Evolutionary conservation across 2,797 vertebrate genomes (phyloP).

Genomic region (Acipenser transmontanus): DNA sequence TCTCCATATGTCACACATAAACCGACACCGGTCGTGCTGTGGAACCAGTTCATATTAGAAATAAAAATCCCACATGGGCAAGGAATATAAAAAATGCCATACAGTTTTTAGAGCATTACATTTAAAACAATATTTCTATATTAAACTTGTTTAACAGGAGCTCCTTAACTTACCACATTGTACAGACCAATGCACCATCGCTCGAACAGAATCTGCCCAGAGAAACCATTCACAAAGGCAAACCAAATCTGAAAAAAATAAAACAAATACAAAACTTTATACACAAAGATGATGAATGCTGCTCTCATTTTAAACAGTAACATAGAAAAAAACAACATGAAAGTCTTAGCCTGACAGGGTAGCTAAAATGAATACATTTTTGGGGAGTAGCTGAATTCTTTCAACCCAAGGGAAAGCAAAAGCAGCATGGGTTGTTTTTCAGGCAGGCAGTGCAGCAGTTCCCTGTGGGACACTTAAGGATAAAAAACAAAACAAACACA

Average conservation of each 20-base stretch:
- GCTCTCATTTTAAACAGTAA: background rate
- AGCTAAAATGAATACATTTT: background rate
- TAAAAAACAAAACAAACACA: background rate
- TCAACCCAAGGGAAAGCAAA: no score
- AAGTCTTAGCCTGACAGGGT: background rate
- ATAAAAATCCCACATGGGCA: no score
- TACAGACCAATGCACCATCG: constrained; percentile 98
- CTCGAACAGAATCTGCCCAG: constrained; percentile 97
- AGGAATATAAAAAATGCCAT: no score
- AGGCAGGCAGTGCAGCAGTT: background rate
- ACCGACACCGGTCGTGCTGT: no score
- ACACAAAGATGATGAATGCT: background rate
- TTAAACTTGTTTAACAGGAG: background rate
- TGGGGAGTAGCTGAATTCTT: no score
- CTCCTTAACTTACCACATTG: constrained; percentile 85
- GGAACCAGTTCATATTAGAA: no score
- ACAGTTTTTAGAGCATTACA: no score
- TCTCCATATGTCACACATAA: no score
- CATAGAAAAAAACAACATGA: background rate
- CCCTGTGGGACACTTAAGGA: background rate
- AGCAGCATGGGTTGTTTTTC: no score
- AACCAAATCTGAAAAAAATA: constrained; percentile 86
- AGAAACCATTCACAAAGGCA: constrained; percentile 97
- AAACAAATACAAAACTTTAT: constrained; percentile 11
- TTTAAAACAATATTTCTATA: no score